phyloP scores from a whole-genome alignment of 92 coral and sea anemone species.

The Galaxea fascicularis region DNA sequence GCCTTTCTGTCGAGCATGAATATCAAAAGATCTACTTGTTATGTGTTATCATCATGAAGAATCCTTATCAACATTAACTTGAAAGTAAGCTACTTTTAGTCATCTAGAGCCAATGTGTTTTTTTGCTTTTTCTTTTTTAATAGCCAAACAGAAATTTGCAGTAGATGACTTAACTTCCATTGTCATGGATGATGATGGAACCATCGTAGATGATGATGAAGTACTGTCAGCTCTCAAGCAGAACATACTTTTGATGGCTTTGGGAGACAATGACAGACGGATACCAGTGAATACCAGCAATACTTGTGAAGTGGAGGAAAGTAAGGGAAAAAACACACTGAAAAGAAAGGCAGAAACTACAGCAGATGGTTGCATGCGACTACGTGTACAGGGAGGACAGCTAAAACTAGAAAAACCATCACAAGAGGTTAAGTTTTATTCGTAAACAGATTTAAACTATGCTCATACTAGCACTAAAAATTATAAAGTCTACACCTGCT shows the following conservation, averaged over 20 bases:
- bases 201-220: constrained; percentile 34
- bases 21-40: neutral
- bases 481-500: neutral
- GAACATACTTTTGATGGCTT: constrained; percentile 22
- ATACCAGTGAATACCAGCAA: constrained; percentile 20
- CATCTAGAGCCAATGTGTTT: neutral
- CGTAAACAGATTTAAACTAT: neutral
- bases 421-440: constrained; percentile 15
- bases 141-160: constrained; percentile 15
- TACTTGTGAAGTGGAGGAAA: constrained; percentile 3
- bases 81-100: constrained; percentile 4
- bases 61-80: constrained; percentile 15
- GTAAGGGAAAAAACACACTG: neutral
- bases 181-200: constrained; percentile 50
- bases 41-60: too few relatives aligned
- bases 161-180: constrained; percentile 4
- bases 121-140: neutral
- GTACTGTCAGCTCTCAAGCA: constrained; percentile 16
- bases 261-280: constrained; percentile 22
- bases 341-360: constrained; percentile 13
- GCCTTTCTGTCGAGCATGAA: constrained; percentile 4
- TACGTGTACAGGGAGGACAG: constrained; percentile 3
- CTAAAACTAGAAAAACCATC: constrained; percentile 26
- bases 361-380: constrained; percentile 6
- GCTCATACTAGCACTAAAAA: neutral